These are phyloP conservation scores for Turritopsis rubra DNA, from an alignment of 30 jellyfish, hydroid and myxozoan species.

Conservation along the genomic window DNA sequence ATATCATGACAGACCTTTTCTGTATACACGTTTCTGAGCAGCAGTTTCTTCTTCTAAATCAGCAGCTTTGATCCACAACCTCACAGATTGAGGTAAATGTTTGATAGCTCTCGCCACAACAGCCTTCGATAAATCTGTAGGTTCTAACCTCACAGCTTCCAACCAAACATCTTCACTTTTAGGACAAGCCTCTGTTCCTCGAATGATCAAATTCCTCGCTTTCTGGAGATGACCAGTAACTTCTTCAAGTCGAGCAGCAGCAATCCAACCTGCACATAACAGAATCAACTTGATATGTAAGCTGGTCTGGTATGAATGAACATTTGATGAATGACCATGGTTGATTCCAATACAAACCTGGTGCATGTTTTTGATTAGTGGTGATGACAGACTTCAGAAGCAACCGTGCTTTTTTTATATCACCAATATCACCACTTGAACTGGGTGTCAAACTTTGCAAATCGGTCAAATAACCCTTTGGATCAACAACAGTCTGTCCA, in stretches of 20 bases:
- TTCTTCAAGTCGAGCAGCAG: conserved; percentile 99
- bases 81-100: conserved; percentile 87
- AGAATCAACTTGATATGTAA: no score
- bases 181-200: conserved; percentile 96
- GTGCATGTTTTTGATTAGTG: conserved; percentile 93
- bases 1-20: conserved; percentile 69
- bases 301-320: no score
- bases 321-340: no score
- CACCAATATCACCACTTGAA: conserved; percentile 97
- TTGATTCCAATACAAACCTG: conserved; percentile 40
- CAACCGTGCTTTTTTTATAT: conserved; percentile 89
- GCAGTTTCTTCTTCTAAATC: conserved; percentile 73
- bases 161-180: conserved; percentile 97
- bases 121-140: conserved; percentile 78
- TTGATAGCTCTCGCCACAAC: conserved; percentile 88
- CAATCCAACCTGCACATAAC: conserved; percentile 86
- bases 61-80: conserved; percentile 96
- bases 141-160: conserved; percentile 94
- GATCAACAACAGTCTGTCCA: conserved; percentile 99
- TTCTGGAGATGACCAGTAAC: conserved; percentile 95
- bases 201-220: conserved; percentile 72
- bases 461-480: conserved; percentile 95
- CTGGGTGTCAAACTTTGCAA: conserved; percentile 90
- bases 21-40: conserved; percentile 80
- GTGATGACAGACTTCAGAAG: conserved; percentile 91